Percentiles rank a stretch among this genome's conserved stretches.
Evolutionary conservation across 2,888 invertebrate species (phyloP).

Genomic region (Rhyacophila evoluta): DNA sequence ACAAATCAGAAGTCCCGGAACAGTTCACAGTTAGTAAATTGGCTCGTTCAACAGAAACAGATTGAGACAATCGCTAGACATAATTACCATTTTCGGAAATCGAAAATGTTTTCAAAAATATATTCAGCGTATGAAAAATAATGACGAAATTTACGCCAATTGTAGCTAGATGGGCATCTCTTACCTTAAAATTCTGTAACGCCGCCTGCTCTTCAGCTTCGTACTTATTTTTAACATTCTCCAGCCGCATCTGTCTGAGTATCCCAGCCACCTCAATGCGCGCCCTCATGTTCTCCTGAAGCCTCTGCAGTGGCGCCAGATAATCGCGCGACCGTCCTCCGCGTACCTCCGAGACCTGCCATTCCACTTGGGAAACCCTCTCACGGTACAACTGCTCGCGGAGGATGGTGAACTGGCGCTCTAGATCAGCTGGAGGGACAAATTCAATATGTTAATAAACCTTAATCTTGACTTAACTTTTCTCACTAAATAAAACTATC

Average conservation of each 20-base stretch:
- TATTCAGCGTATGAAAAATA: too few relatives aligned
- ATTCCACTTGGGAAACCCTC: constrained; percentile 84
- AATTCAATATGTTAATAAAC: neutral
- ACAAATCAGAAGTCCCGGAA: too few relatives aligned
- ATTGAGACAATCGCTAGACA: too few relatives aligned
- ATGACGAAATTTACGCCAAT: too few relatives aligned
- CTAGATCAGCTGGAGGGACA: constrained; percentile 77
- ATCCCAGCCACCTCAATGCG: constrained; percentile 93
- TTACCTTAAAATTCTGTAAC: constrained; percentile 87
- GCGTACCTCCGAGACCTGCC: constrained; percentile 86
- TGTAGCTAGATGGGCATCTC: constrained; percentile 45
- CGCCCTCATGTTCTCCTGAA: constrained; percentile 88
- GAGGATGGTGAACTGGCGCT: constrained; percentile 87
- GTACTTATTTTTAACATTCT: constrained; percentile 87
- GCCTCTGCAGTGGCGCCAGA: constrained; percentile 83
- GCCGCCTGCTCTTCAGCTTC: constrained; percentile 92
- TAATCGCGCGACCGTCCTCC: constrained; percentile 91
- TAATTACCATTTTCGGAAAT: too few relatives aligned
- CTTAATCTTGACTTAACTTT: too few relatives aligned
- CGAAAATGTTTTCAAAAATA: too few relatives aligned
- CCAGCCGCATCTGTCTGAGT: constrained; percentile 80
- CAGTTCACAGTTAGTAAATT: too few relatives aligned
- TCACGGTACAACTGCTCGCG: constrained; percentile 92
- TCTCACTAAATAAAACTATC: too few relatives aligned
- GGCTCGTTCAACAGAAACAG: too few relatives aligned